Conservation (phyloP, 2,797 vertebrate genomes). For the Pristis pectinata region DNA sequence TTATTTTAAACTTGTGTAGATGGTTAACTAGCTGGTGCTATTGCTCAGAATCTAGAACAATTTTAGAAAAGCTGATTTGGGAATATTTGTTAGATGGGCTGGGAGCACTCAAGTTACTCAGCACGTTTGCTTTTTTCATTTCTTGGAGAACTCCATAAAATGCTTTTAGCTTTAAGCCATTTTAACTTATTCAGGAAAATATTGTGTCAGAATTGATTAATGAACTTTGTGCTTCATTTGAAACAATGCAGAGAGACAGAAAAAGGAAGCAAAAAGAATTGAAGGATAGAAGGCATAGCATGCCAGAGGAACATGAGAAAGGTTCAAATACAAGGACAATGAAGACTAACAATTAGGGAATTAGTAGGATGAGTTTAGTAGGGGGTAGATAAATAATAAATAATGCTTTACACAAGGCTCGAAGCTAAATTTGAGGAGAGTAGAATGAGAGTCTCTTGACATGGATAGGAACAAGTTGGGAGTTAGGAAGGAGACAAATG, state of each 20-base stretch:
- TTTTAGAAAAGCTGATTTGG: neutral
- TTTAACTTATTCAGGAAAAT: neutral
- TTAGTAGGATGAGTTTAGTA: neutral
- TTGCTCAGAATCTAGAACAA: neutral
- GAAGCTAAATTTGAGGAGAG: neutral
- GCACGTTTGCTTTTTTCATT: neutral
- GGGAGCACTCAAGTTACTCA: conserved; percentile 5
- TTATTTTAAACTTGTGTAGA: neutral
- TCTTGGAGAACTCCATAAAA: neutral
- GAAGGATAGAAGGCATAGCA: neutral
- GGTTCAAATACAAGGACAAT: neutral
- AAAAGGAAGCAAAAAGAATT: neutral
- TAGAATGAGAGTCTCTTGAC: neutral
- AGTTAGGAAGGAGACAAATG: neutral
- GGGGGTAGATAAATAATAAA: neutral
- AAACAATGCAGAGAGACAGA: neutral
- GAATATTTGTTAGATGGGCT: neutral
- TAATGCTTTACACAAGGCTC: neutral
- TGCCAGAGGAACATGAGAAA: neutral
- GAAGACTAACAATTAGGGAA: neutral
- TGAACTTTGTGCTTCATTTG: neutral
- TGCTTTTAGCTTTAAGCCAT: conserved; percentile 2
- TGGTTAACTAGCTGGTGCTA: neutral
- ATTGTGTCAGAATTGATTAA: neutral
- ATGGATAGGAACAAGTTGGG: neutral